Evolutionary conservation across 2,888 invertebrate genomes (phyloP).

Genomic region (Sisyra nigra): DNA sequence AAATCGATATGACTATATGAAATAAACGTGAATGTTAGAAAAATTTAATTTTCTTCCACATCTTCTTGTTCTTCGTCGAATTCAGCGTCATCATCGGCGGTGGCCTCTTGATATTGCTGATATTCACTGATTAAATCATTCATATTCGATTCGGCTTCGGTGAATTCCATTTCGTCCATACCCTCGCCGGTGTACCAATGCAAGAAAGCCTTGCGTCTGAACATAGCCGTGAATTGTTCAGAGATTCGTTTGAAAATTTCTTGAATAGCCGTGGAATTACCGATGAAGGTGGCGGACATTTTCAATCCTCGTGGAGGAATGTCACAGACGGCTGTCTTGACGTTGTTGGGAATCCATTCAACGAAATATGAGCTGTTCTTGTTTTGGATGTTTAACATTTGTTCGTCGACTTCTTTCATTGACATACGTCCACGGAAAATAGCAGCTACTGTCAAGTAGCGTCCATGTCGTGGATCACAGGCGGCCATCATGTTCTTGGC

Average conservation of each 20-base stretch:
- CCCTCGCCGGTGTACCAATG: too few relatives aligned
- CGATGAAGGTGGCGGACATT: constrained; percentile 91
- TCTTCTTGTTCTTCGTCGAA: constrained; percentile 64
- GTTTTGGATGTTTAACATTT: constrained; percentile 90
- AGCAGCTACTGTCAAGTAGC: too few relatives aligned
- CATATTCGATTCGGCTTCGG: too few relatives aligned
- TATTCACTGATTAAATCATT: too few relatives aligned
- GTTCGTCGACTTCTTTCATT: too few relatives aligned
- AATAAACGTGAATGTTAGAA: constrained; percentile 16
- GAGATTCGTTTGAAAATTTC: constrained; percentile 84
- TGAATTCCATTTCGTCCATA: too few relatives aligned
- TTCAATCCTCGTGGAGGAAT: constrained; percentile 83
- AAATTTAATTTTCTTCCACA: constrained; percentile 43
- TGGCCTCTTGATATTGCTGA: constrained; percentile 87
- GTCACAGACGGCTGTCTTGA: too few relatives aligned
- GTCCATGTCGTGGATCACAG: constrained; percentile 82
- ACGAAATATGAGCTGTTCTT: constrained; percentile 84
- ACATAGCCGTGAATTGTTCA: too few relatives aligned
- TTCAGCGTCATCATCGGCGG: constrained; percentile 67
- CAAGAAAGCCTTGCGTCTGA: too few relatives aligned
- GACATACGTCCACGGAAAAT: constrained; percentile 85
- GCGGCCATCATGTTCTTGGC: constrained; percentile 98
- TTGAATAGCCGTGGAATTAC: constrained; percentile 85
- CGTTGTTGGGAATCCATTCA: too few relatives aligned
- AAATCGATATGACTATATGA: too few relatives aligned